These are phyloP conservation scores for Tribolium castaneum DNA, from an alignment of 1,140 invertebrate species.

Conservation along the genomic window DNA sequence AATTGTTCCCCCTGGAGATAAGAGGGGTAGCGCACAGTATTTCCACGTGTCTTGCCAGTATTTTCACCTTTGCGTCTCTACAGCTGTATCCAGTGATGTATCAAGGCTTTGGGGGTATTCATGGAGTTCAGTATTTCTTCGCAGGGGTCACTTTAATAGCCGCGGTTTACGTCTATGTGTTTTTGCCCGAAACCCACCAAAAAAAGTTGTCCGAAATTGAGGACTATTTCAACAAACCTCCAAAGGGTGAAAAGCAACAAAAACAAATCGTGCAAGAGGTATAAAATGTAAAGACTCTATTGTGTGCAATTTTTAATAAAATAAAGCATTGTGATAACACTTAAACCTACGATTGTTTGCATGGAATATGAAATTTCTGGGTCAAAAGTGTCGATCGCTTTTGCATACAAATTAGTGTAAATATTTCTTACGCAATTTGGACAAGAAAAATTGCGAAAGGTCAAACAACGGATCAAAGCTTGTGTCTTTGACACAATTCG, in stretches of 20 bases:
- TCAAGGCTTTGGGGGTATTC: background rate
- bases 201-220: slow-evolving; percentile 77
- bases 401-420: too few species aligned
- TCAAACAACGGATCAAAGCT: too few species aligned
- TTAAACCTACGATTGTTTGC: too few species aligned
- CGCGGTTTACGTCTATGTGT: slow-evolving; percentile 69
- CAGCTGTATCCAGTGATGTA: background rate
- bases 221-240: slow-evolving; percentile 67
- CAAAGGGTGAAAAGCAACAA: slow-evolving; percentile 34
- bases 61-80: slow-evolving; percentile 11
- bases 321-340: too few species aligned
- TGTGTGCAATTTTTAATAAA: too few species aligned
- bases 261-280: background rate
- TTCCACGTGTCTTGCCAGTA: background rate
- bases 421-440: too few species aligned
- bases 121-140: slow-evolving; percentile 75
- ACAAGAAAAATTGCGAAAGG: too few species aligned
- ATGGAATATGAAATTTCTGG: too few species aligned
- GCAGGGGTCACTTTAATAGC: slow-evolving; percentile 71
- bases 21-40: slow-evolving; percentile 69
- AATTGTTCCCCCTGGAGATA: slow-evolving; percentile 72
- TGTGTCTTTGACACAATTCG: too few species aligned
- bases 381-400: too few species aligned
- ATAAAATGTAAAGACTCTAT: background rate
- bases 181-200: slow-evolving; percentile 79